These are phyloP conservation scores for Nettapus auritus DNA, from an alignment of 2,113 vertebrate species.

Conservation along the genomic window DNA sequence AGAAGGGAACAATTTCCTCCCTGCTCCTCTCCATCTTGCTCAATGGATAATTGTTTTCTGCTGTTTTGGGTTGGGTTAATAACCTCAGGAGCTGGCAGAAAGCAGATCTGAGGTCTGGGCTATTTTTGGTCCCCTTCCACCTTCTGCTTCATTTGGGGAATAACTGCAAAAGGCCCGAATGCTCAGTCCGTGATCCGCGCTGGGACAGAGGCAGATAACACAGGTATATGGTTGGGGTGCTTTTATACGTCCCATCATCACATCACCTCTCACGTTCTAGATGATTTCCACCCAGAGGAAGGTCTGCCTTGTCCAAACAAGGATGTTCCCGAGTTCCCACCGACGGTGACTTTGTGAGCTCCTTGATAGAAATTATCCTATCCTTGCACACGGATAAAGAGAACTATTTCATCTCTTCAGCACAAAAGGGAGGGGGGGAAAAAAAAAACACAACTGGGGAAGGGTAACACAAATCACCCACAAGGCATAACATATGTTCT, in stretches of 20 bases:
- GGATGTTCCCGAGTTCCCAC: neutral
- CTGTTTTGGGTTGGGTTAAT: slow-evolving; percentile 37
- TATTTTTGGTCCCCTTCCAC: neutral
- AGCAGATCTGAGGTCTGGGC: neutral
- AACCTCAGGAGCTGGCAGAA: slow-evolving; percentile 11
- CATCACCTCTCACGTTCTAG: neutral
- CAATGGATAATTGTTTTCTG: slow-evolving; percentile 59
- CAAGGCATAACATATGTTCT: neutral
- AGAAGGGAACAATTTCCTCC: slow-evolving; percentile 43
- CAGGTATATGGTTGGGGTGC: neutral
- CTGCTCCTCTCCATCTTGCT: slow-evolving; percentile 33
- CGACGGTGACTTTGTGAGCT: neutral
- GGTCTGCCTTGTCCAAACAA: neutral
- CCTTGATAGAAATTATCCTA: neutral
- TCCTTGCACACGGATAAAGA: neutral
- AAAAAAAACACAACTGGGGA: neutral
- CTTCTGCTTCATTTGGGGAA: neutral
- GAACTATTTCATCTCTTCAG: neutral
- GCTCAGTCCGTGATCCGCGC: fast-evolving
- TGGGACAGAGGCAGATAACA: neutral
- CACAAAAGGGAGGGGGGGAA: neutral
- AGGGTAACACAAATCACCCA: neutral
- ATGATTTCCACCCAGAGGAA: neutral
- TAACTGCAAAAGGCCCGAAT: fast-evolving
- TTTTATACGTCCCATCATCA: neutral